Base-by-base conservation (phyloP, 2,888 invertebrate species). In the Ypsolopha sequella region DNA sequence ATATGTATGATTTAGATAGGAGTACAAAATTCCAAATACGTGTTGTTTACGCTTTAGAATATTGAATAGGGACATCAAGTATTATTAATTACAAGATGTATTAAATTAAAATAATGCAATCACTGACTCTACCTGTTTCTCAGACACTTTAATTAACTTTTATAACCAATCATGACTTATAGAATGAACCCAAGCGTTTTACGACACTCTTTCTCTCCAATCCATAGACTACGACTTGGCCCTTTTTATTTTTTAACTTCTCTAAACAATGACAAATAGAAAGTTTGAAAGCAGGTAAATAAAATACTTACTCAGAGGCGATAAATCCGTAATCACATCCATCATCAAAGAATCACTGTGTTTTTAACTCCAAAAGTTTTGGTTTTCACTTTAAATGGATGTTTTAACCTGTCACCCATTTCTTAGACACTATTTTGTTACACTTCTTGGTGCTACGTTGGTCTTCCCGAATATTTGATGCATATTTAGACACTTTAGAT, bases 401-500 rank as follows among this genome's bases (percentile, higher is more conserved):
- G 76, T 66, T 78, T 80, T 52, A 80, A 70, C 58, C 72, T 79
- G 75, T 81, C 82, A 79, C 78, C 85, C 85, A 86, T 86, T 74
- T 79, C 82, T 80, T 66, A 36, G 55, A 65, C 68, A 74, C 76
- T 72, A 68, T 68, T 63, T 52, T 50, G 48, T 46, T 4, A 9
- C 36, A 14, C 45, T 9, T 38, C 7, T 48, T 24, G 36, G 49
- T 59, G 53, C 53, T 50, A 51, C 45, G 51, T 52, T 51, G 24
- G 24, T 24, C 24, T 24, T 24, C 24, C 4, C 24, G 4, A 24
- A 24, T 24, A 54, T 50, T 54, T 48, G 48, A 63, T 56, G 53
- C 58, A 58, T 60, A 54, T 51, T 51, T 53, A 50, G 48, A 51
- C 41, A 55, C 52, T 56, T 55, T 53, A 52, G 53, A 50, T 54